Evolutionary conservation across 2,888 invertebrate species (phyloP), one percentile per base, ranked within the genome.

Genomic region (Protodeltote pygarga): DNA sequence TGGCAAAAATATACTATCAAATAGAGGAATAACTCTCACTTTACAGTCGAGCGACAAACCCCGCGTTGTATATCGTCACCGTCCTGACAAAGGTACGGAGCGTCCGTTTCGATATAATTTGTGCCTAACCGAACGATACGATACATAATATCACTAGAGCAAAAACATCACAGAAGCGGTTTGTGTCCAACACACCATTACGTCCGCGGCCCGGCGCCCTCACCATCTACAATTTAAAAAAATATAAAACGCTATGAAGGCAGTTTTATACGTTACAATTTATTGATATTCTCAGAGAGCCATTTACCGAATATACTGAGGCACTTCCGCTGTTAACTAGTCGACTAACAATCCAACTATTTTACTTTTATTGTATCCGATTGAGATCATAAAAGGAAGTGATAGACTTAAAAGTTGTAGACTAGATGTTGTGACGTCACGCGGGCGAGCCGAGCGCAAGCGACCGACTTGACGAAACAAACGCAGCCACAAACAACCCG

Each of bases 221-320:
- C 75, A 61, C 71, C 73, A 69, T 67, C 81, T 83, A 85, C 81
- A 53, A 71, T 83, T n/a, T 83, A 87, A 85, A 88, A 89, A 87
- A 78, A 88, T 90, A 89, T 81, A 88, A 89, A 89, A 89, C 82
- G 84, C 87, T 88, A 85, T 81, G 65, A 83, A 89, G 85, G 86
- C 89, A 83, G 81, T 84, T 84, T 75, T 73, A 73, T 75, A 82
- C 73, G 75, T 79, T 78, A 82, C 76, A 75, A 74, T 73, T 73
- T 77, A 80, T 77, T 81, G 84, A 82, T 80, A 83, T 82, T 65
- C 78, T 81, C 73, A 74, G 68, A 75, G 80, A 79, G 81, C 81
- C 83, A 72, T 74, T 77, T 75, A 69, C 67, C 55, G 54, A 65
- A 74, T 72, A 74, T 75, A 74, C 69, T 60, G 76, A 90, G 90